Base-by-base conservation (phyloP, 1,140 invertebrate species). In the Brachionus rubens region DNA sequence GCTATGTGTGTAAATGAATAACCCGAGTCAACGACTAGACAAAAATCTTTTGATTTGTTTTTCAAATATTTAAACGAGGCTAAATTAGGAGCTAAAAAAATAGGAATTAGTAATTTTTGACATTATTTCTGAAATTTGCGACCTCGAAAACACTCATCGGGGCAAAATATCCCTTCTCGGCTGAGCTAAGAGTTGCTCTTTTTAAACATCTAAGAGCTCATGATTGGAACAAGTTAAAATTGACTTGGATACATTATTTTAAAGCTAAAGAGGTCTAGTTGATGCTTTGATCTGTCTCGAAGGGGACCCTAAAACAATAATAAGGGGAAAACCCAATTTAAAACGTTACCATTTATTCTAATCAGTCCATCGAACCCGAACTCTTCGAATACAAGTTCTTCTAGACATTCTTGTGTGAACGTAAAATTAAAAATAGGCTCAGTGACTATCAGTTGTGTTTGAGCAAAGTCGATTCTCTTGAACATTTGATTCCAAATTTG, bases 1-100 rank as follows among this genome's bases (percentile, higher is more conserved):
- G 95, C 88, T 50, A 99, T 88, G 80, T 98, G 93, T 4, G 94
- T 95, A 81, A 93, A 97, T 83, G 94, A 98, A 79, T 94, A 97
- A 3, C 96, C 96, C 10, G 89, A 89, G 82, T 99, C 96, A 1
- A 99, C 89, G 0, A 99, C 88, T 24, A 72, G 21, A 16, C 68
- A 72, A 30, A 72, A 72, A 54, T 72, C 68, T 72, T 72, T 54
- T n/a, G 30, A 33, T 10, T 48, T 50, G 9, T 26, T 41, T 40
- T 72, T 72, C 6, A 72, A 24, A 7, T 72, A 72, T 50, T 72
- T 72, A 21, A 41, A 72, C 33, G 68, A 19, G 41, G 46, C 21
- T 40, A 72, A 54, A 40, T 48, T 72, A 6, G 68, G 43, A 14
- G 46, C 43, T 70, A 36, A 46, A 47, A 30, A n/a, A 16, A 70